Percentiles rank a stretch among this genome's conserved stretches.
phyloP scores from a whole-genome alignment of 1,140 invertebrate genomes.

The Drosophila athabasca region DNA sequence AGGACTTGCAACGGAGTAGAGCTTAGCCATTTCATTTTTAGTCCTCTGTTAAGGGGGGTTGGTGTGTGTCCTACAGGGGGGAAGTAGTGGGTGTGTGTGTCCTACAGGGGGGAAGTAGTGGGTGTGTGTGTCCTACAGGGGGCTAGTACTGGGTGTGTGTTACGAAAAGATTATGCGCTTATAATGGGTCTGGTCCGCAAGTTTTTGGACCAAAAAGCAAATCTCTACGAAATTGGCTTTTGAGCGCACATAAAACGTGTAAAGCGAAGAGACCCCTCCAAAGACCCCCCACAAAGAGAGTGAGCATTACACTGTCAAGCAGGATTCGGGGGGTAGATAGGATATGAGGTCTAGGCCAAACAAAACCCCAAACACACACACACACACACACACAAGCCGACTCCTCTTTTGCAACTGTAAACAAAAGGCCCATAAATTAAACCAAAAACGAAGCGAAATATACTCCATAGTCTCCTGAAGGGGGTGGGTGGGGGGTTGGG shows the following conservation, averaged over 20 bases:
- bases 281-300: neutral
- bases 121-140: conserved; percentile 4
- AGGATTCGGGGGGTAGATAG: conserved; percentile 45
- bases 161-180: conserved; percentile 80
- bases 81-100: conserved; percentile 13
- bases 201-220: conserved; percentile 62
- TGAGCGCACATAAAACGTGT: conserved; percentile 80
- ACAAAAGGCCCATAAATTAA: conserved; percentile 69
- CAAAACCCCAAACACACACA: conserved; percentile 26
- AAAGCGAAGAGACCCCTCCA: conserved; percentile 36
- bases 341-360: conserved; percentile 58
- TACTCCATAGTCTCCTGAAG: conserved; percentile 6
- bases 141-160: conserved; percentile 55
- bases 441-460: conserved; percentile 68
- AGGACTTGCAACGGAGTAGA: conserved; percentile 24
- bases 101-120: neutral
- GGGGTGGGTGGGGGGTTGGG: conserved; percentile 1
- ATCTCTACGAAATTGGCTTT: conserved; percentile 81
- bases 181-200: conserved; percentile 79
- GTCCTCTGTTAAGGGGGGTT: conserved; percentile 24
- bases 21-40: conserved; percentile 76
- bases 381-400: conserved; percentile 13
- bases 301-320: conserved; percentile 69
- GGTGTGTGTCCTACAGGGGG: neutral
- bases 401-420: conserved; percentile 5